These are phyloP conservation scores for Oxyscelio sp. DNA, from an alignment of 2,888 invertebrate genomes.

Conservation along the genomic window DNA sequence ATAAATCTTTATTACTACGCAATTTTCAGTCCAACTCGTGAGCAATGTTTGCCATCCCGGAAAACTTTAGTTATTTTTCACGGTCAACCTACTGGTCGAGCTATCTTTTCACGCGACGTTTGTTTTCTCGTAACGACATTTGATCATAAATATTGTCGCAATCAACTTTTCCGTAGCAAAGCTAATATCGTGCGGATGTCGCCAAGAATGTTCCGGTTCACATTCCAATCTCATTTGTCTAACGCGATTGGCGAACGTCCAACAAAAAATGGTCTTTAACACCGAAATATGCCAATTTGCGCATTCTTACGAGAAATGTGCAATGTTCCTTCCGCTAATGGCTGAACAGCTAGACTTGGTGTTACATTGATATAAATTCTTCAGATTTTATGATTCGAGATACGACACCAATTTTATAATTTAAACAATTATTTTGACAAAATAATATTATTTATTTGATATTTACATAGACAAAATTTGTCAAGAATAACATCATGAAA, in stretches of 20 bases:
- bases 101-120: not conserved
- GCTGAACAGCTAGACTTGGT: too few relatives aligned
- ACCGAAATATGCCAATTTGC: constrained; percentile 58
- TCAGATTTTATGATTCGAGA: too few relatives aligned
- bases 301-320: constrained; percentile 34
- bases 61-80: constrained; percentile 31
- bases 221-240: constrained; percentile 65
- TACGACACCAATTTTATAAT: too few relatives aligned
- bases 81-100: not conserved
- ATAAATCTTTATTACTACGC: not conserved
- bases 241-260: constrained; percentile 64
- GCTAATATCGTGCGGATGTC: constrained; percentile 25
- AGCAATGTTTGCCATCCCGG: constrained; percentile 10
- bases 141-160: constrained; percentile 52
- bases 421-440: too few relatives aligned
- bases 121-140: constrained; percentile 28
- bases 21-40: not conserved
- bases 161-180: constrained; percentile 36
- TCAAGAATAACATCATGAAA: too few relatives aligned
- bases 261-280: constrained; percentile 70
- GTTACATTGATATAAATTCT: too few relatives aligned
- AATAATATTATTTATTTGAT: too few relatives aligned
- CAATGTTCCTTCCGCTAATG: too few relatives aligned
- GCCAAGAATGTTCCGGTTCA: constrained; percentile 44
- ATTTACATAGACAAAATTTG: too few relatives aligned